Base-by-base conservation (phyloP, 2,113 vertebrate species). In the Melozone crissalis region DNA sequence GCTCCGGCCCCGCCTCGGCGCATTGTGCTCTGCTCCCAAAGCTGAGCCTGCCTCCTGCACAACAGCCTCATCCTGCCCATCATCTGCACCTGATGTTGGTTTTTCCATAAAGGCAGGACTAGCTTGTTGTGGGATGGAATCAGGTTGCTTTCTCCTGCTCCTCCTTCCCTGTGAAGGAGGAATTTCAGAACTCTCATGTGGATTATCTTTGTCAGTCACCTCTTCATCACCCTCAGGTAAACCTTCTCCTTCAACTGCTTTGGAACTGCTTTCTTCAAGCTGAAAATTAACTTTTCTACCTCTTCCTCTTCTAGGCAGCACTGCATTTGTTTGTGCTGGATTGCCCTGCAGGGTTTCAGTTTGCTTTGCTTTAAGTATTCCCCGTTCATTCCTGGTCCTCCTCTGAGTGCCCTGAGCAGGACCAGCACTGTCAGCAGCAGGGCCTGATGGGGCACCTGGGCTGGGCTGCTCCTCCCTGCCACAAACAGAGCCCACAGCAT, bases 281-380 rank as follows among this genome's bases (percentile, higher is more conserved):
- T 83, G 54, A 84, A 93, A 94, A 23, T 46, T 43, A 43, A 94
- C 87, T 90, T 81, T 93, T 58, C 17, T 94, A n/a, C 74, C 33
- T 89, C 71, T 87, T 1, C 83, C 67, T 86, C 65, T 95, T 58
- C 24, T 66, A 24, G 4, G 2, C 4, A 16, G 2, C 11, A 1
- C 11, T 63, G 39, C 26, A 6, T 9, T 47, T 9, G 9, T 19
- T 28, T 44, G 65, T 16, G 28, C n/a, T 83, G 47, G 46, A 33
- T 58, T 65, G 33, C 72, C 79, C 84, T 52, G 91, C 30, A 58
- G 31, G 15, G 19, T 52, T 80, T 71, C 74, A 31, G 30, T 30
- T 69, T 49, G 35, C 26, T 74, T 23, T 54, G 72, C 12, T 86
- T 43, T 39, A 23, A 78, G 17, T 3, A 13, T 23, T 68, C 35